Conservation (phyloP, 53 echinoderm and acorn worm genomes). For the Hippasteria phrygiana region DNA sequence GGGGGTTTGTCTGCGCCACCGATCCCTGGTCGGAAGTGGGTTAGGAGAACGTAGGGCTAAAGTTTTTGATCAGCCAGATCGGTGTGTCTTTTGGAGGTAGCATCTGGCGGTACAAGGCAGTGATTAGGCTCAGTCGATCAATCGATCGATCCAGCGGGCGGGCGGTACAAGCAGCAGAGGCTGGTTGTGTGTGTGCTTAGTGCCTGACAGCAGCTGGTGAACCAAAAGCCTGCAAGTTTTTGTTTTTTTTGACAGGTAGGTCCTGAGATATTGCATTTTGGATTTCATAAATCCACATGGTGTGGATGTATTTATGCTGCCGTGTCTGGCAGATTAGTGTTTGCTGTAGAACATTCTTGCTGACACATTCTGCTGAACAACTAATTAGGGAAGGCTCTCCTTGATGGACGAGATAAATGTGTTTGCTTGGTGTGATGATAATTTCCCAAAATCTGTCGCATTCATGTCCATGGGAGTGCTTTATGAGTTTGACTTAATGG, state of each 20-base stretch:
- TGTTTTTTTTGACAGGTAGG: conserved; percentile 40
- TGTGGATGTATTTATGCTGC: conserved; percentile 40
- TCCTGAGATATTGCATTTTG: not conserved
- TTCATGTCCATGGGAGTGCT: not conserved
- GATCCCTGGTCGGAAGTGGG: not conserved
- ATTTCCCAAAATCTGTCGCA: not conserved
- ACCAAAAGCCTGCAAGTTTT: not conserved
- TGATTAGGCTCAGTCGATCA: not conserved
- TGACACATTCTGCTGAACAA: not conserved
- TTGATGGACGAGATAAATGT: conserved; percentile 25
- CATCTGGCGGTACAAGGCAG: not conserved
- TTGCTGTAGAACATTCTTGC: not conserved
- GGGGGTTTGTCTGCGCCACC: conserved; percentile 2
- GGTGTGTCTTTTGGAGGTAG: not conserved
- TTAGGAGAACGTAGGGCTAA: conserved; percentile 34
- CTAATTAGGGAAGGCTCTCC: conserved; percentile 31
- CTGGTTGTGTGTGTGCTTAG: not conserved
- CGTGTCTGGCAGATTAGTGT: not conserved
- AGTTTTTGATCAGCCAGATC: not conserved
- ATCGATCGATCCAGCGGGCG: conserved; percentile 10
- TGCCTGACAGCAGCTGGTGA: conserved; percentile 13
- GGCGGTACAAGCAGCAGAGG: not conserved
- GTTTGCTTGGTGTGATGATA: not conserved
- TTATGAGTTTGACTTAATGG: not conserved
- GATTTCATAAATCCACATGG: not conserved